Evolutionary conservation across 2,888 invertebrate genomes (phyloP), one percentile per base, ranked within the genome.

Genomic region (Autographa pulchrina): DNA sequence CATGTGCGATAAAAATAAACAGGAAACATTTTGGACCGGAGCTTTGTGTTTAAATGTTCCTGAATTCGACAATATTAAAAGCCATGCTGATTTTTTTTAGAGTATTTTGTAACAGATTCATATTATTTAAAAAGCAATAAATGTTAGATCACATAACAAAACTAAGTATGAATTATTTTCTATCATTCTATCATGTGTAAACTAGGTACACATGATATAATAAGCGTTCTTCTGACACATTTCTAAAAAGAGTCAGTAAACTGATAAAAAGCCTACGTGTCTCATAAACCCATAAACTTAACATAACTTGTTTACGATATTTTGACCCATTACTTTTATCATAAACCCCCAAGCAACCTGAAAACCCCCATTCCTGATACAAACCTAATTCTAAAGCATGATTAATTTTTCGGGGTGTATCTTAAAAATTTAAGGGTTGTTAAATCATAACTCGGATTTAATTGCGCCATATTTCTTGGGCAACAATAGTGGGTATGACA

Each of bases 381-480:
- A 58, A 68, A 71, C 65, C 68, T 68, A 60, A 70, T 77, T 74
- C 68, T 72, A 75, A 48, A 81, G 70, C 62, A 78, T 83, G 83
- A 85, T 85, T 82, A 80, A 84, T 85, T 71, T 72, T 74, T 76
- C 65, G 64, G 75, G 75, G 77, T 84, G 80, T 85, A 83, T 85
- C 79, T 78, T 82, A 85, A 85, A 84, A 85, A 85, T 86, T 79
- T 82, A 65, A 85, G 88, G 86, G 84, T 81, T 78, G 77, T 73
- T 66, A 81, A 80, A 77, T 77, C 72, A 87, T 90, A 89, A 86
- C 81, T 90, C 90, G 89, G 82, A 77, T 84, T 88, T 89, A 90
- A 90, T 90, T 89, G 87, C 83, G 48, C 75, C 81, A 87, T 90
- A 88, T 85, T 86, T 90, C 87, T 89, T 61, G 38, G 54, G 58